Base-by-base conservation (phyloP, 2,888 invertebrate genomes). In the Pollenia labialis region DNA sequence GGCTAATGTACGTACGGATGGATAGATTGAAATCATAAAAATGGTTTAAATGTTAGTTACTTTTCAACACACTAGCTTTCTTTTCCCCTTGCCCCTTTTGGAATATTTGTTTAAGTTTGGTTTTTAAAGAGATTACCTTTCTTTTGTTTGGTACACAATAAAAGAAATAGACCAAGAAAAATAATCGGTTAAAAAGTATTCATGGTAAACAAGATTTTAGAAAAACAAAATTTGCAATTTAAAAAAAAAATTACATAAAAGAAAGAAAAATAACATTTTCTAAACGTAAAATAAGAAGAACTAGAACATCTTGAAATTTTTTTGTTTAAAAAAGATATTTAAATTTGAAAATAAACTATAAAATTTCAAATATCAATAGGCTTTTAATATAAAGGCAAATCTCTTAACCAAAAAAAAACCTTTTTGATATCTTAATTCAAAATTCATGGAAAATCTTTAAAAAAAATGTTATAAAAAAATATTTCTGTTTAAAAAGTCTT, bases 1-100 rank as follows among this genome's bases (percentile, higher is more conserved):
- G 58, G 52, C 44, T n/a, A 56, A 58, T 72, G 71, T 50, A 60
- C 75, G 68, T 75, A n/a, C 64, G 75, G 46, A 69, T 60, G 72
- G 79, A 71, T 81, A 76, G 52, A 71, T 81, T 72, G 52, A 54
- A 74, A 82, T 82, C 74, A 79, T 75, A 85, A 32, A 32, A 85
- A 79, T 82, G 68, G 50, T 23, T 72, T 60, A 60, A 79, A 58
- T 84, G 32, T 60, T 52, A 58, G 16, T 76, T 52, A 60, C 60
- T 58, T 14, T 52, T 14, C n/a, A 18, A 48, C 58, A 44, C 11
- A 60, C 12, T 69, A 12, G 42, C 18, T 50, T 58, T 42, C 23
- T 40, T 3, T 10, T 9, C n/a, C 32, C 16, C 14, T 0, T 12
- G 9, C 0, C 3, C 10, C 1, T 2, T 23, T 54, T 68, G 11